Percentiles rank a stretch among this genome's conserved stretches.
phyloP scores from a whole-genome alignment of 2,113 vertebrate species.

The Sylvietta virens region DNA sequence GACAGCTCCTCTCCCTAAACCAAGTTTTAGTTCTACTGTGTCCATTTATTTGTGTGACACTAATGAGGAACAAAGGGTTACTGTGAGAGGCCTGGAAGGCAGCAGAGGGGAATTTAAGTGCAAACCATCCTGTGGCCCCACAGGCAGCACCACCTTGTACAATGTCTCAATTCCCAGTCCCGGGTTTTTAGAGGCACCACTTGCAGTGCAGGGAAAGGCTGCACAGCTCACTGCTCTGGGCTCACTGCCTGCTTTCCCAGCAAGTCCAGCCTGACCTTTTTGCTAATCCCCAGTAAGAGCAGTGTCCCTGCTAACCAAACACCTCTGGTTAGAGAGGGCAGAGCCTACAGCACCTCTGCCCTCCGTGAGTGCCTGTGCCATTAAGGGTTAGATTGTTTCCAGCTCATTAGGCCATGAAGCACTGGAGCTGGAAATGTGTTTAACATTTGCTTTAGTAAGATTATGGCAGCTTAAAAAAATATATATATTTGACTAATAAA shows the following conservation, averaged over 20 bases:
- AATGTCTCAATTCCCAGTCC: not conserved
- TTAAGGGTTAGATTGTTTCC: not conserved
- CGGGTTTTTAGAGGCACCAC: accelerated
- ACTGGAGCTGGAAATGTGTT: not conserved
- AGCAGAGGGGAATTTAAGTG: not conserved
- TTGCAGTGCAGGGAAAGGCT: not conserved
- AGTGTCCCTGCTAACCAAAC: not conserved
- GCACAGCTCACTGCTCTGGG: not conserved
- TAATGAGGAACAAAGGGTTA: not conserved
- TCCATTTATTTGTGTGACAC: not conserved
- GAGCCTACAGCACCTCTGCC: not conserved
- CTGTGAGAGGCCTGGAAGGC: not conserved
- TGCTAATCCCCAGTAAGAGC: not conserved
- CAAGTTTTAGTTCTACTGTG: not conserved
- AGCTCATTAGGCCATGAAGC: not conserved
- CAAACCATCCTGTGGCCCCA: not conserved
- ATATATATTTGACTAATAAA: not conserved
- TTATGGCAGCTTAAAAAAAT: not conserved
- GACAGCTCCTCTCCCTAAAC: not conserved
- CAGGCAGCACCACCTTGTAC: not conserved
- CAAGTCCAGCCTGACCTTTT: not conserved
- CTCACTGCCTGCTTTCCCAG: not conserved
- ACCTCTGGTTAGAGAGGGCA: not conserved
- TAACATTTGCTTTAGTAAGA: not conserved
- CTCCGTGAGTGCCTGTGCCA: not conserved